phyloP scores from a whole-genome alignment of 2,888 invertebrate species.

The Hartigia nigra region DNA sequence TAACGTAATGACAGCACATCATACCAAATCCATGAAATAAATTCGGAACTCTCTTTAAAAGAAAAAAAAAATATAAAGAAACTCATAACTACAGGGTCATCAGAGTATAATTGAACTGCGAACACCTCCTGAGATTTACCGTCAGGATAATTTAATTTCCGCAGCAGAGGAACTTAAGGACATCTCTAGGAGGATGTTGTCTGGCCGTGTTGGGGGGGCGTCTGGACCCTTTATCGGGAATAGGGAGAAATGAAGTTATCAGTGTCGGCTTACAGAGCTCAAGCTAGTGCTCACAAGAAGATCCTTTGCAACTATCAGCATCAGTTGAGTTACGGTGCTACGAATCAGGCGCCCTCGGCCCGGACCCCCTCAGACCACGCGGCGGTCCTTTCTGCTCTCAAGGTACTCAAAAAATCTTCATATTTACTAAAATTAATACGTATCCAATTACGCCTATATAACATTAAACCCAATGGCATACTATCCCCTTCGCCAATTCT shows the following conservation, averaged over 20 bases:
- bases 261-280: slow-evolving; percentile 89
- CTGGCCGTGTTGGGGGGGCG: slow-evolving; percentile 43
- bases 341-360: slow-evolving; percentile 59
- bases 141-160: neutral
- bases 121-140: neutral
- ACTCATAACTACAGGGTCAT: neutral
- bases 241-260: slow-evolving; percentile 80
- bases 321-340: slow-evolving; percentile 77
- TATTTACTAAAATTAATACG: neutral
- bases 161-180: slow-evolving; percentile 28
- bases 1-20: neutral
- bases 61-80: neutral
- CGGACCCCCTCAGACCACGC: slow-evolving; percentile 69
- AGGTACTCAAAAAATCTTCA: slow-evolving; percentile 65
- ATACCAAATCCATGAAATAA: neutral
- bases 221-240: slow-evolving; percentile 50
- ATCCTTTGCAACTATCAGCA: slow-evolving; percentile 83
- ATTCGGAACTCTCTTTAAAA: neutral
- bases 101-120: neutral
- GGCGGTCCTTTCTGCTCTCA: slow-evolving; percentile 67
- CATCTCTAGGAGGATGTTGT: slow-evolving; percentile 45
- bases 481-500: neutral
- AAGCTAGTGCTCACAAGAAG: slow-evolving; percentile 90
- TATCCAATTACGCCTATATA: neutral
- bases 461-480: no score